A percentile compares a stretch with the other conserved stretches of the same genome.
Conservation (phyloP, 2,113 vertebrate genomes). For the Hippocampus mohnikei region DNA sequence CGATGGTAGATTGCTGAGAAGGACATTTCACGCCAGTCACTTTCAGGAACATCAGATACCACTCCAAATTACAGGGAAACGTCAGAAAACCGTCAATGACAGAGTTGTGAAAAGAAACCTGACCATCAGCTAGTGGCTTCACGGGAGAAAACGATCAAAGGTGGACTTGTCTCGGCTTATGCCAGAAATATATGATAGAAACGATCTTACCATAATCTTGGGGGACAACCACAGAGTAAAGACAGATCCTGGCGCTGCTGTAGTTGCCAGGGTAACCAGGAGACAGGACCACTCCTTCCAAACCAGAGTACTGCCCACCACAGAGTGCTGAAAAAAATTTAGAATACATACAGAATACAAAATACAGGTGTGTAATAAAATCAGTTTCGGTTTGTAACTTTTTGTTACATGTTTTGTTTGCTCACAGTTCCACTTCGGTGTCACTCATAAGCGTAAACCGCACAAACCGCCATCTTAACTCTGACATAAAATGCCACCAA, state of each 20-base stretch:
- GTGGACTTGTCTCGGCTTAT: background rate
- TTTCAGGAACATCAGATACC: background rate
- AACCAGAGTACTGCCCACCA: conserved; percentile 88
- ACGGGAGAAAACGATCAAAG: background rate
- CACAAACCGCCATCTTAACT: background rate
- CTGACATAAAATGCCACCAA: too few relatives aligned
- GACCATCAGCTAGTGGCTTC: background rate
- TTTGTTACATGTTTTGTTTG: too few relatives aligned
- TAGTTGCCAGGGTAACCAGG: conserved; percentile 96
- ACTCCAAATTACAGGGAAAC: background rate
- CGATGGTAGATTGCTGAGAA: background rate
- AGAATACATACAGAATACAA: background rate
- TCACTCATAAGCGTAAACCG: background rate
- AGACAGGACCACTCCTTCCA: conserved; percentile 91
- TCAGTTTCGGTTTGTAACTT: too few relatives aligned
- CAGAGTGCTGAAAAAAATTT: conserved; percentile 80
- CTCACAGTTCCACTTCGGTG: too few relatives aligned
- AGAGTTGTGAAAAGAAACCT: background rate
- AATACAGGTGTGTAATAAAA: background rate
- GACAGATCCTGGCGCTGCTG: conserved; percentile 83
- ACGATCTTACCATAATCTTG: conserved; percentile 86
- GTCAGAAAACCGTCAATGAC: background rate
- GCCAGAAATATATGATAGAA: background rate
- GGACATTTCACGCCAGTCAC: background rate
- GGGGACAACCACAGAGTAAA: conserved; percentile 89